A percentile compares a stretch with the other conserved stretches of the same genome.
These are phyloP conservation scores for Volucella bombylans DNA, from an alignment of 2,888 invertebrate genomes.

Conservation along the genomic window DNA sequence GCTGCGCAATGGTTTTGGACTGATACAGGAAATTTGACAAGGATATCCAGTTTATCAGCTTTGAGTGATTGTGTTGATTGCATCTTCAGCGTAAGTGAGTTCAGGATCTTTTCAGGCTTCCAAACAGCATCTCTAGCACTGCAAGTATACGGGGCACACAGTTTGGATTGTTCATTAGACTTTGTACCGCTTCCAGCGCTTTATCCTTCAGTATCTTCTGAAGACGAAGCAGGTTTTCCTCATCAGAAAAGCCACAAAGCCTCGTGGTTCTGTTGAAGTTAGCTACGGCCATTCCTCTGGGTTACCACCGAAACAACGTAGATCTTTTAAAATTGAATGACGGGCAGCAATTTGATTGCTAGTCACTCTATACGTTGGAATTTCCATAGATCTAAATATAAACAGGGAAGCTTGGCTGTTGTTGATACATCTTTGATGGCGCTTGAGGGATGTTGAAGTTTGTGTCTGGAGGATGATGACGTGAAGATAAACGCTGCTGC, in stretches of 20 bases:
- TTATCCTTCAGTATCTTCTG: conserved; percentile 24
- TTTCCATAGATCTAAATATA: too few relatives aligned
- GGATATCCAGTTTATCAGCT: conserved; percentile 12
- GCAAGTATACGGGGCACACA: conserved; percentile 13
- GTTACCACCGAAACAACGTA: background rate
- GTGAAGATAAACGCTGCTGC: too few relatives aligned
- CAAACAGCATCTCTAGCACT: conserved; percentile 18
- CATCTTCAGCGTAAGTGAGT: background rate
- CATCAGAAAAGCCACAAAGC: conserved; percentile 19
- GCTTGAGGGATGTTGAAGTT: too few relatives aligned
- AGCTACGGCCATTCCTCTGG: conserved; percentile 27
- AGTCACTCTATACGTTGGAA: too few relatives aligned
- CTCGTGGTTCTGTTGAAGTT: conserved; percentile 21
- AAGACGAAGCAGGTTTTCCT: conserved; percentile 31
- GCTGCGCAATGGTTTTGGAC: conserved; percentile 7
- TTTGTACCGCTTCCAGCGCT: conserved; percentile 21
- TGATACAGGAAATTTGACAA: conserved; percentile 10
- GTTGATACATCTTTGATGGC: too few relatives aligned
- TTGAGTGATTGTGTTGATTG: conserved; percentile 11
- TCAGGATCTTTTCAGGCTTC: conserved; percentile 6
- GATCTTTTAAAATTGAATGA: conserved; percentile 4
- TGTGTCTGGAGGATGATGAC: too few relatives aligned
- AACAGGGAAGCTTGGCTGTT: too few relatives aligned
- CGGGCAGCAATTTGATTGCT: background rate
- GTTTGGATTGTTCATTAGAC: background rate